Evolutionary conservation across 2,888 invertebrate species (phyloP), one percentile per base, ranked within the genome.

Genomic region (Tuta absoluta): DNA sequence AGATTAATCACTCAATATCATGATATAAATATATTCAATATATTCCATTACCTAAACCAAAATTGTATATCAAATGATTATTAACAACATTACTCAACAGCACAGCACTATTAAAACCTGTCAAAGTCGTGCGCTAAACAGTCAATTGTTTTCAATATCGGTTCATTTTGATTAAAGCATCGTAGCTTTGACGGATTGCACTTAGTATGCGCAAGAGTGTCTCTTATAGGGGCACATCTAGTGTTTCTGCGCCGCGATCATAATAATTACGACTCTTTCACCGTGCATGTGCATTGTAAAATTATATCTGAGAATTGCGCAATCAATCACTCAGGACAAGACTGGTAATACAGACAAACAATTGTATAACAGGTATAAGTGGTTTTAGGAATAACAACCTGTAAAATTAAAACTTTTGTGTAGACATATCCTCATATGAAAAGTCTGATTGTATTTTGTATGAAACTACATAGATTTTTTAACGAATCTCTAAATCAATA

Each of bases 141-240:
- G 86, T 82, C 89, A 85, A 91, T 91, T 91, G 91, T 91, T 89
- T 91, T 89, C 89, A 86, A 87, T 89, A 90, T 87, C 84, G 83
- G 81, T 79, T 85, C 85, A 87, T 84, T 89, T 87, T 85, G 85
- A 88, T 89, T 86, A 87, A 85, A 80, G 83, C 81, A 82, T 78
- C 81, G 76, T 76, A 67, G 80, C 88, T 88, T 88, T 86, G 87
- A 87, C 78, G 84, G 82, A 82, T 76, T 79, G 73, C 69, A 75
- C 72, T 89, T 85, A 70, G 84, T 87, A 90, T 90, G 80, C 89
- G 74, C 67, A 71, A 68, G 70, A 71, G 68, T 72, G 68, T n/a
- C 65, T 66, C 66, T 66, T 68, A 64, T 71, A 75, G 77, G 69
- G 77, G 72, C 75, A 75, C 73, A 77, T 71, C 67, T 76, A 76